Base-by-base conservation (phyloP, 2,888 invertebrate genomes). In the Augiades crinisus region DNA sequence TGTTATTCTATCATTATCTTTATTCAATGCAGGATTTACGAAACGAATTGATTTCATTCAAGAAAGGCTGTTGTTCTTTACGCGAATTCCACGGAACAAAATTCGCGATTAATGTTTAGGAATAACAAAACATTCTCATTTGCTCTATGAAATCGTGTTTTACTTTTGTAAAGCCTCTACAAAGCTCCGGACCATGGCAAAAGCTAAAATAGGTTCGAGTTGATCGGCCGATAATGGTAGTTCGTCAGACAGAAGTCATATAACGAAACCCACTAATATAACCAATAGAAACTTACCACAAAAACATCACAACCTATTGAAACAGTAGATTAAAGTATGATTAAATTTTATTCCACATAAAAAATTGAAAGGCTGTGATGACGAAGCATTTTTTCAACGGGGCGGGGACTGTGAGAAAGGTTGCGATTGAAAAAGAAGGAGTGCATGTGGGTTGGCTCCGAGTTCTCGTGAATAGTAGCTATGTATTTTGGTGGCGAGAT, bases 241-340 rank as follows among this genome's bases (percentile, higher is more conserved):
- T 14, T 10, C 12, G 24, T 33, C 38, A 45, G 45, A 61, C 64
- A 66, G 66, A 56, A 66, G 66, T 67, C 60, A 65, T 59, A 62
- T 59, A 55, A 54, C 52, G 14, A 52, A 57, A 54, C 36, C 47
- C 51, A 45, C 61, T 59, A 62, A 61, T 57, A 58, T 55, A 62
- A 59, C 61, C 60, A 63, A 65, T 62, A 59, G 58, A 55, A 60
- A 56, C 40, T 16, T 27, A 36, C 54, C 43, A 65, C 61, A 65
- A 66, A 66, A 68, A 65, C 56, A 37, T 44, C 46, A 46, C 56
- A 53, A 62, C 71, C 82, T 74, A 82, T 81, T 77, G 79, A 76
- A 81, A 81, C 75, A 78, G 75, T 76, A 83, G 85, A 86, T 86
- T 82, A 78, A 75, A 78, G 63, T 78, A 71, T 85, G 86, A 86